Evolutionary conservation across 2,797 vertebrate species (phyloP), one percentile per base, ranked within the genome.

Genomic region (Limosa lapponica): DNA sequence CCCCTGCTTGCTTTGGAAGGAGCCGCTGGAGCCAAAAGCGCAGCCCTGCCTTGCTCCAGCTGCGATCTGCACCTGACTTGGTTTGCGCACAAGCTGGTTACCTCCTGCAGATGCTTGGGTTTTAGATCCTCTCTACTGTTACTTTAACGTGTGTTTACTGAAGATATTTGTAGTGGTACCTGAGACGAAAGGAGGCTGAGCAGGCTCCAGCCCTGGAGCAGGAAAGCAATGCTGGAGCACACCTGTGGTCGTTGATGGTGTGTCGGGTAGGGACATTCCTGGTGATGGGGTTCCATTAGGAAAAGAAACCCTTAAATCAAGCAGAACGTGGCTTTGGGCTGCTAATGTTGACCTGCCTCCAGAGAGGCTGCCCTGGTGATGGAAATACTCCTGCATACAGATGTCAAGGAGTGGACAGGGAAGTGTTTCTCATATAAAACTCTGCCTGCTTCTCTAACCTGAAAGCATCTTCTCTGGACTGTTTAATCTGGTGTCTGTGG

Each of bases 191-290:
- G 54, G 3, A 9, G 24, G 4, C 36, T 1, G 2, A 41, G 36
- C 44, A 48, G 30, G 30, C 37, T 72, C 28, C 58, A 55, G 32
- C 14, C 10, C 51, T 0, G 0, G 8, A 0, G 0, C 4, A 30
- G 25, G 41, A 64, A 44, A 67, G 41, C 14, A 30, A 28, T 0
- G 2, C 54, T 75, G 59, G 43, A 85, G 80, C 11, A 19, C 6
- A 43, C 65, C 69, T 89, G 36, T 1, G 3, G 30, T 22, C 37
- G 25, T 11, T 58, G 65, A 43, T 15, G 11, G 20, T 27, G 8
- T 17, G 5, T 16, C 6, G 46, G 18, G n/a, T 25, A 71, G 46
- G 37, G 11, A 51, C 3, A 10, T 8, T 44, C 16, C 49, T 58
- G 67, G 8, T 51, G 73, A 22, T 11, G 8, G 8, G 34, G 13